phyloP scores from a whole-genome alignment of 2,113 vertebrate genomes.

The Symphodus melops region DNA sequence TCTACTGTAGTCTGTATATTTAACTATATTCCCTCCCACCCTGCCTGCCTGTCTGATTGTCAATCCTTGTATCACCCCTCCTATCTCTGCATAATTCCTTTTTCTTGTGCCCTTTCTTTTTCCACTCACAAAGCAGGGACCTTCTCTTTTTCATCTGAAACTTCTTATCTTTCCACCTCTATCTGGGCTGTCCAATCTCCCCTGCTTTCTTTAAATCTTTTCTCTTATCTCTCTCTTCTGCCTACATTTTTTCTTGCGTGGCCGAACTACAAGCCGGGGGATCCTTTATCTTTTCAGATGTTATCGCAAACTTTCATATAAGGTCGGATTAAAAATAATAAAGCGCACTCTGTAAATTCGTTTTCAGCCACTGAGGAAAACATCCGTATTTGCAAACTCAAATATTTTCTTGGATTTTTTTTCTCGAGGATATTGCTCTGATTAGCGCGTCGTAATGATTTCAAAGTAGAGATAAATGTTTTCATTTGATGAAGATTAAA shows the following conservation, averaged over 20 bases:
- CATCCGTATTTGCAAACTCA: constrained; percentile 22
- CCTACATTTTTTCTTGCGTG: constrained; percentile 40
- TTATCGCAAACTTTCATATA: constrained; percentile 69
- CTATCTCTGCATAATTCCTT: constrained; percentile 23
- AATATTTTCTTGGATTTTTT: constrained; percentile 1
- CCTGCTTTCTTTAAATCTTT: constrained; percentile 50
- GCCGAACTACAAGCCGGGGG: constrained; percentile 57
- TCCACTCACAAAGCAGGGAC: constrained; percentile 22
- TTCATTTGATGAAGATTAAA: constrained; percentile 78
- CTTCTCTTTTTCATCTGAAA: constrained; percentile 49
- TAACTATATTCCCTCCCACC: constrained; percentile 34
- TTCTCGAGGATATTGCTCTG: constrained; percentile 57
- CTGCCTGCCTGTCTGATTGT: constrained; percentile 32
- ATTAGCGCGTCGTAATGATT: constrained; percentile 72
- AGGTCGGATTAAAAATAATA: constrained; percentile 62
- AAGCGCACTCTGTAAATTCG: constrained; percentile 39
- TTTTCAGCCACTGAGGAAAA: constrained; percentile 48
- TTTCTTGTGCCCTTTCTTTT: constrained; percentile 30
- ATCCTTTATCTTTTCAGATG: constrained; percentile 68
- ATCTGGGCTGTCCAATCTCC: constrained; percentile 41
- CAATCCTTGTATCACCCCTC: constrained; percentile 35
- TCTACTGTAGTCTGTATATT: constrained; percentile 19
- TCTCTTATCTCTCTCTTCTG: constrained; percentile 56
- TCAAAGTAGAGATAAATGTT: constrained; percentile 78
- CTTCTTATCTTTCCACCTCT: constrained; percentile 69